Base-by-base conservation (phyloP, 2,797 vertebrate genomes). In the Malacoraja senta region DNA sequence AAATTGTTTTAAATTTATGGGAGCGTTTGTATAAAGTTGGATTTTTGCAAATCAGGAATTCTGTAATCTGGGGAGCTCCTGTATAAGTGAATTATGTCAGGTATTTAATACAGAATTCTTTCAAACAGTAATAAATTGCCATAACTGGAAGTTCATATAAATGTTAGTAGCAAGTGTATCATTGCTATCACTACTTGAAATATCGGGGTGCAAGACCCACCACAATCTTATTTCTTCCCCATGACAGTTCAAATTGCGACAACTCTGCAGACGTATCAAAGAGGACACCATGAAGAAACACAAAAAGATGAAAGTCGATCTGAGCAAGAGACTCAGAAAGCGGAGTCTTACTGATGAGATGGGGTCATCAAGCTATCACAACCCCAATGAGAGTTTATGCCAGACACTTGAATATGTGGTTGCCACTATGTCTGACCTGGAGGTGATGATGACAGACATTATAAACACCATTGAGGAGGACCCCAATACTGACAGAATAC, bases 401-500 rank as follows among this genome's bases (percentile, higher is more conserved):
- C 90, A 92, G 90, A 92, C 72, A 0, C 72, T 92, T 44, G 90
- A 92, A 58, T 92, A 92, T 0, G 71, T 92, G 7, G 90, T 92
- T 29, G 90, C 90, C 38, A 92, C 72, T 24, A 76, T 92, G 65
- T 92, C 71, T 0, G 90, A 92, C 26, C 90, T 92, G 38, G 90
- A 92, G 72, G 90, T 92, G 38, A 92, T 92, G 90, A 92, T 92
- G 68, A 92, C 38, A 4, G 90, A 92, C 44, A 92, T 92, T 71
- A 76, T 92, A 15, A 92, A 53, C 44, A 76, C 71, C 24, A 92
- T 92, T 12, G 90, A 92, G 44, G 68, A 76, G 71, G 68, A 44
- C 2, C 38, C 90, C 24, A 76, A n/a, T 58, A 29, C 72, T 15
- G 90, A 92, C 24, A 72, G 24, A 72, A 76, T 74, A 7, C 38